Evolutionary conservation across 2,113 vertebrate species (phyloP), one percentile per base, ranked within the genome.

Genomic region (Xyliphius kryptos): DNA sequence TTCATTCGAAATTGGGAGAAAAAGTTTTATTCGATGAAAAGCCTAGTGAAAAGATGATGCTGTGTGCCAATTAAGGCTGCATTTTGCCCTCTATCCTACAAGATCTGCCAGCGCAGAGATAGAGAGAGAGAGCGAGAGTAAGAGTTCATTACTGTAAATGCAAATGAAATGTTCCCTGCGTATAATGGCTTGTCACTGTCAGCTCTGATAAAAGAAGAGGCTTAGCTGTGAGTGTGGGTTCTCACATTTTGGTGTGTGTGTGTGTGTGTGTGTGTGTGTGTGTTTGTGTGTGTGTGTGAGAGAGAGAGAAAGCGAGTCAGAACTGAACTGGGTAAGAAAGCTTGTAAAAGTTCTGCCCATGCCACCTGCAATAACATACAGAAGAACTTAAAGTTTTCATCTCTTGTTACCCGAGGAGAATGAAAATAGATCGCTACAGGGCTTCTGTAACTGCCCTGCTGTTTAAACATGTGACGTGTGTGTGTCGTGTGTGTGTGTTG

Each of bases 41-140:
- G 64, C 56, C 51, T 73, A n/a, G n/a, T n/a, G 69, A 74, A 75
- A 82, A 69, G 72, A 78, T 68, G 67, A 75, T 73, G 73, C 73
- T 78, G 58, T 74, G 73, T 61, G 69, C 79, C 85, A 86, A 86
- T 87, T 85, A 87, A 81, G 80, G 79, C 77, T 79, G 74, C 70
- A 78, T 74, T 73, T 70, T 80, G 78, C 75, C 79, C 73, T 85
- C 75, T 67, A 44, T 71, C 74, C 69, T 77, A 77, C 71, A 77
- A 47, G 70, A 83, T 78, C 68, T 68, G 59, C 61, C 73, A 75
- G 16, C 36, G 68, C 59, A 54, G 68, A 75, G 74, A 71, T n/a
- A n/a, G n/a, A n/a, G n/a, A n/a, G n/a, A n/a, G n/a, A 64, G 16
- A 38, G 64, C 21, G 43, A 26, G 62, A 72, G 67, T 77, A 41